Evolutionary conservation across 2,888 invertebrate species (phyloP), one percentile per base, ranked within the genome.

Genomic region (Eupithecia insigniata): DNA sequence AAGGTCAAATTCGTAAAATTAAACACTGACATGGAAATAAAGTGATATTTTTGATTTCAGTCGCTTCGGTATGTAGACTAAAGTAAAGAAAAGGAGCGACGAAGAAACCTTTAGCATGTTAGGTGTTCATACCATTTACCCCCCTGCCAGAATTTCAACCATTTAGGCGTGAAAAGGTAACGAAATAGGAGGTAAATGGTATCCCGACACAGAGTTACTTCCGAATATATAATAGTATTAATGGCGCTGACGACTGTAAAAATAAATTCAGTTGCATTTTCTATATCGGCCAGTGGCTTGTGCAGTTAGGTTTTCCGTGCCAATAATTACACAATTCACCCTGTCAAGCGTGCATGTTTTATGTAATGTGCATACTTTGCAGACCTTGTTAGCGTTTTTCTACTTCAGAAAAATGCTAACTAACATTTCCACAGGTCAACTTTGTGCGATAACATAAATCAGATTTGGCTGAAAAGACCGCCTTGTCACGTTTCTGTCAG

Each of bases 301-400:
- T 26, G 55, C 55, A 55, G 66, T 36, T 39, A 51, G 68, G 66
- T 34, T 70, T 74, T 69, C 46, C 75, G 78, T 78, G 79, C 76
- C 76, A 77, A 77, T 79, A 79, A 79, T 79, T 78, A 77, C 75
- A 78, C 74, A 73, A 76, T 75, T 76, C 68, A 69, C 72, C 67
- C 51, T 68, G 74, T 72, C 71, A 66, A 73, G 61, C 74, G 73
- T 77, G 77, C 78, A 74, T 71, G 75, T 71, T 70, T 64, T 70
- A 72, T 74, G 71, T 76, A 72, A 73, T 76, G 76, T 75, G 79
- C 77, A 76, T 77, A 77, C 71, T 36, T 71, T 69, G 75, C 76
- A 73, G 75, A 67, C 75, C 78, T 79, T 69, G 79, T 79, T 78
- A 77, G 64, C 72, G 71, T 43, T 71, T 74, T 72, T 70, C 72